Evolutionary conservation across 2,113 vertebrate genomes (phyloP), one percentile per base, ranked within the genome.

Genomic region (Dryoscopus gambensis): DNA sequence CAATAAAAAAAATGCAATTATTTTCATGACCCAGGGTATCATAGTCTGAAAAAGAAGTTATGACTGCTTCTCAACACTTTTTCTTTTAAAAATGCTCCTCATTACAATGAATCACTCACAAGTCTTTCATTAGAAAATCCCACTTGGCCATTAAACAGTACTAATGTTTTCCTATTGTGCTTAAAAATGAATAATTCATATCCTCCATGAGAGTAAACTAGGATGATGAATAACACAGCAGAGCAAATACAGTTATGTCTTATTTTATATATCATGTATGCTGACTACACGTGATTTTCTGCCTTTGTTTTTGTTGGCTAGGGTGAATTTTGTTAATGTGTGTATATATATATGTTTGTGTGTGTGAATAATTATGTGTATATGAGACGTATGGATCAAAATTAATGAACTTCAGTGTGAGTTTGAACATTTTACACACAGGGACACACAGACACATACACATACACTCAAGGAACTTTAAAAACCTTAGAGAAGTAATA

Each of bases 161-260:
- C 30, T 78, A 63, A 90, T 70, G 30, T 67, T 84, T 95, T 92
- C 42, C 50, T 90, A 46, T 69, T 63, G 24, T 84, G 30, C 60
- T 74, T 84, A 74, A 93, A 86, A 95, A 92, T 93, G 30, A 94
- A 90, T 96, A 89, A 92, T 96, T 95, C 75, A 87, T 95, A 74
- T 52, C 7, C 5, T 78, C 17, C 70, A 31, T 83, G 67, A 86
- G 21, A 55, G 67, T 52, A 87, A 93, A 87, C 9, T 40, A 62
- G 18, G 27, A 53, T 81, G 37, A 67, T 70, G 33, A 84, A 79
- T 70, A 77, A 55, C 30, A 64, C 11, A 67, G 30, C 13, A 80
- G 39, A 84, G 23, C 3, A 92, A 86, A 63, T 65, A 39, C 27
- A 59, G 5, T 39, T 70, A 49, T 46, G 8, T 63, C n/a, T 21